Evolutionary conservation across 2,797 vertebrate species (phyloP).

Genomic region (Atherinosoma microstoma): DNA sequence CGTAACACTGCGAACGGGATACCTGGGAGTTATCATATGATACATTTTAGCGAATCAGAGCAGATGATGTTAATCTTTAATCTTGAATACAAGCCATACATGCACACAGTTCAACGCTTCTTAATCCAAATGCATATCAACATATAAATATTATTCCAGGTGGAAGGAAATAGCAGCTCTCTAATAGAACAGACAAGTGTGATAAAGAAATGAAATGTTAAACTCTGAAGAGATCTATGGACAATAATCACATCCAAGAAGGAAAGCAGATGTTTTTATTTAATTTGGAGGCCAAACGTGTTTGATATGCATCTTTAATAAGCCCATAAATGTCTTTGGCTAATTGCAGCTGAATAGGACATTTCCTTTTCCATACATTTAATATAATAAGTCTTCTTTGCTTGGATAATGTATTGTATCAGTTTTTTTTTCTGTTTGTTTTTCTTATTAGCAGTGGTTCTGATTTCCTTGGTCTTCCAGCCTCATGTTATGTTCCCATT

Average conservation of each 20-base stretch:
- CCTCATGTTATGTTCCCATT: not conserved
- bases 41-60: not conserved
- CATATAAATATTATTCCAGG: slow-evolving; percentile 40
- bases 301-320: slow-evolving; percentile 57
- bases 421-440: slow-evolving; percentile 22
- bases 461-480: slow-evolving; percentile 5
- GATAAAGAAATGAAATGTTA: slow-evolving; percentile 24
- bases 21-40: not conserved
- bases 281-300: slow-evolving; percentile 1
- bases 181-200: slow-evolving; percentile 48
- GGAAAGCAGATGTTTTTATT: slow-evolving; percentile 38
- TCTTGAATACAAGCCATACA: slow-evolving; percentile 44
- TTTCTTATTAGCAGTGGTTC: not conserved
- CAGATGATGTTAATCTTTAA: slow-evolving; percentile 7
- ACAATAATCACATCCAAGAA: slow-evolving; percentile 11
- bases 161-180: slow-evolving; percentile 39
- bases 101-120: slow-evolving; percentile 14
- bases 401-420: slow-evolving; percentile 21
- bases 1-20: not conserved
- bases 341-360: slow-evolving; percentile 26
- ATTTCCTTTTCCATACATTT: slow-evolving; percentile 12
- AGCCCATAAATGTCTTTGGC: slow-evolving; percentile 40
- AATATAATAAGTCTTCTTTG: slow-evolving; percentile 16
- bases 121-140: slow-evolving; percentile 43
- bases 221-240: slow-evolving; percentile 19